Base-by-base conservation (phyloP, 64 coral and sea anemone species). In the Porites australiensis region DNA sequence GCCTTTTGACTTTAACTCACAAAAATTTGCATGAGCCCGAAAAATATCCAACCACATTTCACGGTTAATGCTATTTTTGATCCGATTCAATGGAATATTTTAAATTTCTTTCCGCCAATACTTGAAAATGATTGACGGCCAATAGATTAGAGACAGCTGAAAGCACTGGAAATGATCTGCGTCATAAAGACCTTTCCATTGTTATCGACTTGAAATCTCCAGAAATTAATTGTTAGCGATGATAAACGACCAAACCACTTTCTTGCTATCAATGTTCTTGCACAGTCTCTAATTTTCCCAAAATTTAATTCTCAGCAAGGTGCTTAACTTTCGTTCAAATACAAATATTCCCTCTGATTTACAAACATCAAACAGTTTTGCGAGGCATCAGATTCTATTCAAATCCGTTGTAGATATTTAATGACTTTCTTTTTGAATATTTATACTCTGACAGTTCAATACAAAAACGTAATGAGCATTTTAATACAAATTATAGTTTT, bases 11-110 rank as follows among this genome's bases (percentile, higher is more conserved):
- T 84, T 84, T 51, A 23, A 84, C 62, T 84, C 62, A 8, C 16
- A 67, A 7, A 84, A 68, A 84, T 84, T 84, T 84, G 81, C 81
- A 84, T 84, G 45, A 84, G 43, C 19, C 45, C 46, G 79, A 65
- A 49, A 58, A 57, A 22, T 52, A 77, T 19, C 48, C 74, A 77
- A 77, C 74, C 74, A 16, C 76, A 16, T 84, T 68, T 18, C 23
- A 44, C 5, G 58, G 8, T 8, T 27, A 50, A 16, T 52, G 44
- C 10, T n/a, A 84, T 68, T 50, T 74, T 84, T 61, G 46, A 84
- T 57, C 54, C 49, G 81, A 83, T 83, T 83, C 62, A 84, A 84
- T 68, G 62, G 46, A 16, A 84, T 68, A 68, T 50, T 84, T 84
- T 18, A 84, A 13, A 84, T 67, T 21, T 84, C 81, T 84, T 84